Evolutionary conservation across 2,113 vertebrate species (phyloP).

Genomic region (Dascyllus trimaculatus): DNA sequence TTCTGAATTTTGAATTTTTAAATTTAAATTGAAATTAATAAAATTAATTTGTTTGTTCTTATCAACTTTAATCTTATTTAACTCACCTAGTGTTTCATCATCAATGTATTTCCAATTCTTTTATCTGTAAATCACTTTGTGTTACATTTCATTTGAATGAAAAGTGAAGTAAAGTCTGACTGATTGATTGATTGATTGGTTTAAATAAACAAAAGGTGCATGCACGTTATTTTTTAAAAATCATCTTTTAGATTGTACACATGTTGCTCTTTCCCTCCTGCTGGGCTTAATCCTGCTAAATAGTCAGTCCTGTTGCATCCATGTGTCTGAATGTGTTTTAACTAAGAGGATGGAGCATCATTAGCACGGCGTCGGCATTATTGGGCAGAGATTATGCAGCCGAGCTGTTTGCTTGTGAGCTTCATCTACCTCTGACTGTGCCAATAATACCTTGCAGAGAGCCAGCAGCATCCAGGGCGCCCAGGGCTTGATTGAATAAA

Average conservation of each 20-base stretch:
- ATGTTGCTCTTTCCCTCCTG: slow-evolving; percentile 37
- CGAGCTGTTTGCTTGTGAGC: slow-evolving; percentile 59
- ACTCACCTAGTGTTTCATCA: too few relatives aligned
- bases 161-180: slow-evolving; percentile 13
- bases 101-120: too few relatives aligned
- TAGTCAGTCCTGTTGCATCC: slow-evolving; percentile 60
- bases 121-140: too few relatives aligned
- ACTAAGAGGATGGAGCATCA: slow-evolving; percentile 53
- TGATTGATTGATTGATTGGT: too few relatives aligned
- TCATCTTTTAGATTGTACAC: slow-evolving; percentile 9
- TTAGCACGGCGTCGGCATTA: slow-evolving; percentile 52
- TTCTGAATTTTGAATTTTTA: too few relatives aligned
- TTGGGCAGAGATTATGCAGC: slow-evolving; percentile 52
- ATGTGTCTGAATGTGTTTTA: slow-evolving; percentile 29
- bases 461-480: slow-evolving; percentile 33
- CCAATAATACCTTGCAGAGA: slow-evolving; percentile 60
- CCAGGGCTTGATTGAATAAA: slow-evolving; percentile 78
- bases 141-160: too few relatives aligned
- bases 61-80: too few relatives aligned
- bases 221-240: too few relatives aligned
- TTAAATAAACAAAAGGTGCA: neutral
- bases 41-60: too few relatives aligned
- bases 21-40: too few relatives aligned
- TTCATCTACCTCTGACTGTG: slow-evolving; percentile 81
- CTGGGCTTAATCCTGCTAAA: slow-evolving; percentile 67